Base-by-base conservation (phyloP, 2,888 invertebrate species). In the Prenolepis imparis region DNA sequence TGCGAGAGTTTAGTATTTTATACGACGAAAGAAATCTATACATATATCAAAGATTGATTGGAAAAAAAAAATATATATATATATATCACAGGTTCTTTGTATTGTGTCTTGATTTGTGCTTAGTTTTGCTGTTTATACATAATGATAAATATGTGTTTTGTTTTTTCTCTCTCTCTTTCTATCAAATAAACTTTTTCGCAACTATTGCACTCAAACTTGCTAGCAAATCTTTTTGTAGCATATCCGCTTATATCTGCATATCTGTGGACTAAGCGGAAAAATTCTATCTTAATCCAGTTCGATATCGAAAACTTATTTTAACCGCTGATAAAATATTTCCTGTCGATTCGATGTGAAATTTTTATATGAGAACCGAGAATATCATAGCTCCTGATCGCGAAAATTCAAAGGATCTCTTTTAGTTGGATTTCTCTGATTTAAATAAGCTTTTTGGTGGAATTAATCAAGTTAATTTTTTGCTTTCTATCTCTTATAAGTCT, bases 291-390 rank as follows among this genome's bases (percentile, higher is more conserved):
- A 39, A 72, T 41, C 15, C 66, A 55, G 5, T 0, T 9, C 9
- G 3, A 41, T 66, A 66, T 55, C 28, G 77, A n/a, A 9, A 77
- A 77, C 66, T 77, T 55, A 55, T 66, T 66, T 66, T 55, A 66
- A 74, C 36, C 6, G n/a, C 64, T n/a, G 39, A 77, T 55, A 41
- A 48, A 66, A 66, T 66, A 66, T 77, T 55, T 55, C n/a, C 66
- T 24, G 39, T 12, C 39, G 39, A 55, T n/a, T 77, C 15, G 39
- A 55, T n/a, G 28, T 4, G 8, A 36, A 9, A 59, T 70, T 32
- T 66, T 66, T 39, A 24, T 67, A 32, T n/a, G 44, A 80, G n/a
- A 55, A 78, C 28, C 63, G n/a, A n/a, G 15, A 63, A 32, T 55
- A 39, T 61, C 32, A 39, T 18, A 59, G 8, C 63, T 55, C 9